A percentile compares a stretch with the other conserved stretches of the same genome.
Conservation (phyloP, 2,113 vertebrate species). For the Marmota monax region DNA sequence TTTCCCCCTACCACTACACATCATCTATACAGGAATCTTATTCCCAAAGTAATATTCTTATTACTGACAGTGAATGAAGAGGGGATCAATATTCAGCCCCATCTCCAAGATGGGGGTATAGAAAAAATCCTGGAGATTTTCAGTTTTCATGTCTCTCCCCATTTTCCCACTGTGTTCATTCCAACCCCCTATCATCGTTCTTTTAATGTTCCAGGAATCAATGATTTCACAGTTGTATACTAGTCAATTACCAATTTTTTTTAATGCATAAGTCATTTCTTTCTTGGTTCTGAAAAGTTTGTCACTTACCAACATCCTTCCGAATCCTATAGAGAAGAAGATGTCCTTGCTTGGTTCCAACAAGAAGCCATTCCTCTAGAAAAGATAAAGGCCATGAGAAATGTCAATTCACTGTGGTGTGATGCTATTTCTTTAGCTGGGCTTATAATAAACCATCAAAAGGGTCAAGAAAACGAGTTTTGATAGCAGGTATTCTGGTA, state of each 20-base stretch:
- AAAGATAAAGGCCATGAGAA: slow-evolving; percentile 44
- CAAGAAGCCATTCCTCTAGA: slow-evolving; percentile 98
- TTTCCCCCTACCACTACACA: background rate
- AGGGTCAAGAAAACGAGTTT: slow-evolving; percentile 42
- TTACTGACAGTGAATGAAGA: background rate
- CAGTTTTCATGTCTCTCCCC: background rate
- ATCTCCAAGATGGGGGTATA: background rate
- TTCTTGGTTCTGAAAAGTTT: background rate
- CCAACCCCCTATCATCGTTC: background rate
- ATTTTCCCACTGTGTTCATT: background rate
- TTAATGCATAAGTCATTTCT: background rate
- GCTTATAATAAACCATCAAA: slow-evolving; percentile 2
- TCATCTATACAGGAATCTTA: background rate
- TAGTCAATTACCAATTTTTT: background rate
- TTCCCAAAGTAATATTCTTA: background rate
- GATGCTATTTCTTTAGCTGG: background rate
- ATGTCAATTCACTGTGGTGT: slow-evolving; percentile 30
- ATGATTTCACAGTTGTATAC: background rate
- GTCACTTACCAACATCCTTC: slow-evolving; percentile 92
- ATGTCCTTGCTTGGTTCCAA: slow-evolving; percentile 98
- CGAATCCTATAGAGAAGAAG: slow-evolving; percentile 97
- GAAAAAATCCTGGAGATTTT: background rate
- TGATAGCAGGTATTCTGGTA: background rate
- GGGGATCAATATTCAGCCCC: background rate
- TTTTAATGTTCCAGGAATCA: background rate